These are phyloP conservation scores for Neosilurus mollespiculum DNA, from an alignment of 2,797 vertebrate species.

Conservation along the genomic window DNA sequence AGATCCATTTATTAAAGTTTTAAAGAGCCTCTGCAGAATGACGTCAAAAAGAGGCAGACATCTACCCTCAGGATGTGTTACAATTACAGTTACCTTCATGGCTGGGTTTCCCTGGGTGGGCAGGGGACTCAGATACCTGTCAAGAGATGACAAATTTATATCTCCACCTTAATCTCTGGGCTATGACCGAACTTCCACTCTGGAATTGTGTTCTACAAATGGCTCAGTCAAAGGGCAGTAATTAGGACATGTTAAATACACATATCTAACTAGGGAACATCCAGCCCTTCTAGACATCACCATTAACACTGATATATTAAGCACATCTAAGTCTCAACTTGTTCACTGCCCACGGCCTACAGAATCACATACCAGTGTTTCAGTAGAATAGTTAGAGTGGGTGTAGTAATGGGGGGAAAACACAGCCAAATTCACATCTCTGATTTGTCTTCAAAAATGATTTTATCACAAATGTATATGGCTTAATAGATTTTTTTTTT, in stretches of 20 bases:
- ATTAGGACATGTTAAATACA: constrained; percentile 55
- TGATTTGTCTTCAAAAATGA: constrained; percentile 14
- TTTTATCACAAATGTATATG: not conserved
- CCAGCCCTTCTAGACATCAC: constrained; percentile 64
- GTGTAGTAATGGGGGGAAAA: constrained; percentile 26
- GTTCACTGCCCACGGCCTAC: constrained; percentile 65
- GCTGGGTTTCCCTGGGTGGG: constrained; percentile 57
- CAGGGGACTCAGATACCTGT: constrained; percentile 59
- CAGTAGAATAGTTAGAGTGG: constrained; percentile 43
- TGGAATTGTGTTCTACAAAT: constrained; percentile 45
- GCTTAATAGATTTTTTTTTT: constrained; percentile 19
- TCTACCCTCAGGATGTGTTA: constrained; percentile 51
- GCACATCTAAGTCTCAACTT: constrained; percentile 65
- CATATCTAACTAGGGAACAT: constrained; percentile 54
- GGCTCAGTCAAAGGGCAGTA: constrained; percentile 38
- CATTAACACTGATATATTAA: constrained; percentile 38
- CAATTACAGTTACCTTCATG: constrained; percentile 62
- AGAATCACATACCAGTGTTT: constrained; percentile 63
- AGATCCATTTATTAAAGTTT: constrained; percentile 44
- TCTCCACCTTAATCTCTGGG: constrained; percentile 51
- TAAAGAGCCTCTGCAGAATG: constrained; percentile 54
- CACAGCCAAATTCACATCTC: constrained; percentile 21
- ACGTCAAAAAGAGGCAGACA: constrained; percentile 55
- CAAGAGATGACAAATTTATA: constrained; percentile 65
- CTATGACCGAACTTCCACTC: constrained; percentile 54